A percentile compares a stretch with the other conserved stretches of the same genome.
Conservation (phyloP, 2,888 invertebrate species). For the Aphrophora alni region DNA sequence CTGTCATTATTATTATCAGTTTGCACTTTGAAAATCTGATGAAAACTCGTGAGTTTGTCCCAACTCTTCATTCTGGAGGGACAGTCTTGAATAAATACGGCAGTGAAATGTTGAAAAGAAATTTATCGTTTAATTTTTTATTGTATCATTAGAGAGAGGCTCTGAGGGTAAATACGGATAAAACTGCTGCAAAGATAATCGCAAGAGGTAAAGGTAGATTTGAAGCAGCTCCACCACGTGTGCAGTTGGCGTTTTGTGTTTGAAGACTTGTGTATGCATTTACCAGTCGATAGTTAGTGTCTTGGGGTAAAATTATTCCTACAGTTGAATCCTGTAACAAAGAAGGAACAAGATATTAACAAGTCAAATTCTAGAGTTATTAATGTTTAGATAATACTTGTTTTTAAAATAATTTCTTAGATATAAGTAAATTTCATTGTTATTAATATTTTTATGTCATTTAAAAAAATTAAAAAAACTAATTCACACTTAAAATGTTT, state of each 20-base stretch:
- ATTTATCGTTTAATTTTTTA: neutral
- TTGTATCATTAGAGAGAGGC: neutral
- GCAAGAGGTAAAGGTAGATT: conserved; percentile 15
- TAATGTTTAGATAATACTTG: neutral
- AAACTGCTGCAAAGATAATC: neutral
- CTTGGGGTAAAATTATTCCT: conserved; percentile 28
- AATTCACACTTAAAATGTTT: too few species aligned
- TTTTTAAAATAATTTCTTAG: too few species aligned
- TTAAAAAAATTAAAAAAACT: too few species aligned
- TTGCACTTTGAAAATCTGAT: neutral
- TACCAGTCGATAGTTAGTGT: conserved; percentile 18
- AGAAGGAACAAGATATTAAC: neutral
- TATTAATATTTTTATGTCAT: too few species aligned
- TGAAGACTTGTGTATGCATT: conserved; percentile 29
- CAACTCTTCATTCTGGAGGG: neutral
- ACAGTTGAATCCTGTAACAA: conserved; percentile 13
- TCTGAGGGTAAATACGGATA: neutral
- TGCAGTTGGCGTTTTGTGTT: conserved; percentile 10
- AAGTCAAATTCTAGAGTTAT: neutral
- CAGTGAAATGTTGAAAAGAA: neutral
- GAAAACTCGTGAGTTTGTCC: neutral
- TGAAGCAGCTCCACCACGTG: conserved; percentile 7
- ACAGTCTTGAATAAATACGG: neutral
- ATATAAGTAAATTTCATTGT: too few species aligned
- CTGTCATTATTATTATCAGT: neutral